A percentile compares a stretch with the other conserved stretches of the same genome.
These are phyloP conservation scores for Poecile atricapillus DNA, from an alignment of 2,113 vertebrate species.

Conservation along the genomic window DNA sequence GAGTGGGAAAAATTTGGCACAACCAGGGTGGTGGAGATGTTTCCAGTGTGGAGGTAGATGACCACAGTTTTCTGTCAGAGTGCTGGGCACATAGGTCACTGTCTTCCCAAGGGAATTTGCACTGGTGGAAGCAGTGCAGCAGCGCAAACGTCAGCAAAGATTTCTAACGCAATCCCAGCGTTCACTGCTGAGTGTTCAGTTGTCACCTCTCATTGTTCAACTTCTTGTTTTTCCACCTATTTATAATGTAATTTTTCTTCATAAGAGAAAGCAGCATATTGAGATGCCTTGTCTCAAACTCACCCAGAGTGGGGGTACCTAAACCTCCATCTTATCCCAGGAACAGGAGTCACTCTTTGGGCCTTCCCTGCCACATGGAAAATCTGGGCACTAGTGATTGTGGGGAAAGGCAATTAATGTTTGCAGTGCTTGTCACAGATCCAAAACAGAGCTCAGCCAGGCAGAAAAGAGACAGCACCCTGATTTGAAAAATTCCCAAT, in stretches of 20 bases:
- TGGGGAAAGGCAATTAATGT: not conserved
- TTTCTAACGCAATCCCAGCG: not conserved
- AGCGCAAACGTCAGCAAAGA: not conserved
- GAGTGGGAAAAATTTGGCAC: not conserved
- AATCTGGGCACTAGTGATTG: not conserved
- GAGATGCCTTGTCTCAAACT: not conserved
- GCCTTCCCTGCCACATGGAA: not conserved
- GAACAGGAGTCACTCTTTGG: not conserved
- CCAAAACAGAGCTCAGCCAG: not conserved
- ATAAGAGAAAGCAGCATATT: not conserved
- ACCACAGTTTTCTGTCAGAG: not conserved
- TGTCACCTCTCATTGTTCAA: not conserved
- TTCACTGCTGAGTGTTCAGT: not conserved
- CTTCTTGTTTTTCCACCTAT: not conserved
- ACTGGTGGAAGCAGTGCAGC: not conserved
- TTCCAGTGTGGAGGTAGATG: not conserved
- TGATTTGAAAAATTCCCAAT: conserved; percentile 12
- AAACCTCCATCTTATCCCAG: not conserved
- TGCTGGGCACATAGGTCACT: not conserved
- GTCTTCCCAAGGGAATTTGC: not conserved
- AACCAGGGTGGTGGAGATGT: not conserved
- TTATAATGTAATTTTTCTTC: not conserved
- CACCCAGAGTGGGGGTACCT: not conserved
- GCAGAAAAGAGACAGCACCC: not conserved
- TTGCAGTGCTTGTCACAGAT: not conserved